A percentile compares a stretch with the other conserved stretches of the same genome.
These are phyloP conservation scores for Pseudomyrmex dendroicus DNA, from an alignment of 1,140 invertebrate species.

Conservation along the genomic window DNA sequence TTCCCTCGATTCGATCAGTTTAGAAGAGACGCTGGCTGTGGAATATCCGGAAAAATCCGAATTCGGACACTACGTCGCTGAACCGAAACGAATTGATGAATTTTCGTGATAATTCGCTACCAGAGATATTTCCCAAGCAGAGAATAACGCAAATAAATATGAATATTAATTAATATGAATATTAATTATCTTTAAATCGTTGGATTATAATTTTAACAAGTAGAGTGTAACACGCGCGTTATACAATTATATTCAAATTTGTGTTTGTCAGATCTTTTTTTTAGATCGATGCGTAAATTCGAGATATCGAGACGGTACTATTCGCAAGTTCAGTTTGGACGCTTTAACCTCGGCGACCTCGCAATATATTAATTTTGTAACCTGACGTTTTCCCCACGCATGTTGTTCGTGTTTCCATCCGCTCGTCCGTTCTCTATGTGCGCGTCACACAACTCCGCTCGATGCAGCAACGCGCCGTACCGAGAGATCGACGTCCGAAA, in stretches of 20 bases:
- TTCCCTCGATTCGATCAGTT: neutral
- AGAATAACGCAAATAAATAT: constrained; percentile 1
- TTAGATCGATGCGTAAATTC: neutral
- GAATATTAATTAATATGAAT: no score
- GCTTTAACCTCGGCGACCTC: no score
- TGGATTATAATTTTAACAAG: no score
- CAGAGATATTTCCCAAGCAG: neutral
- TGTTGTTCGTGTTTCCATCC: neutral
- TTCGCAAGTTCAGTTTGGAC: neutral
- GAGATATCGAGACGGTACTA: constrained; percentile 26
- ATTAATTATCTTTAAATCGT: no score
- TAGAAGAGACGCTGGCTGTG: neutral
- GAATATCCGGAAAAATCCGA: constrained; percentile 30
- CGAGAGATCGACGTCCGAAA: neutral
- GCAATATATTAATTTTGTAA: constrained; percentile 20
- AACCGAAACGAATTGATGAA: neutral
- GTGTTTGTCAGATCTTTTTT: constrained; percentile 4
- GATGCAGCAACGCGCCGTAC: neutral
- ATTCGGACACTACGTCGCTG: neutral
- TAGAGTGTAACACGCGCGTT: neutral
- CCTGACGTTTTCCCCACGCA: neutral
- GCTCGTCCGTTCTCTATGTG: neutral
- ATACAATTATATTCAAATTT: neutral
- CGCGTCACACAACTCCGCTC: neutral
- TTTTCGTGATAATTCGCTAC: neutral